Base-by-base conservation (phyloP, 2,888 invertebrate genomes). In the Ormyrus pomaceus region DNA sequence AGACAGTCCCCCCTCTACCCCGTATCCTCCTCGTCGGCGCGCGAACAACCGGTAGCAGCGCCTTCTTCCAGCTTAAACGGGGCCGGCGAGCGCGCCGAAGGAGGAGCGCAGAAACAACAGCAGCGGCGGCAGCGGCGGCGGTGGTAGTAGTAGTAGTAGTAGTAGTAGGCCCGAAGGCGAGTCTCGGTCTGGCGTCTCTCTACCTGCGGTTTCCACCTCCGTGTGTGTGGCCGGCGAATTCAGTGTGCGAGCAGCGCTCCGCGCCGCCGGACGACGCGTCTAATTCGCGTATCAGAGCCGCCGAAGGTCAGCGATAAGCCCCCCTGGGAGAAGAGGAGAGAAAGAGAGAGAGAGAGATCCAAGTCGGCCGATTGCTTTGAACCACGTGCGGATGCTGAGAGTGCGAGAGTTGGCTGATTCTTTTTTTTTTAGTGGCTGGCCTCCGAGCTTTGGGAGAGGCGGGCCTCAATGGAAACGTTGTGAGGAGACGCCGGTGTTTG, bases 221-320 rank as follows among this genome's bases (percentile, higher is more conserved):
- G 19, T 19, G 19, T 19, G 19, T 19, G 19, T 19, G 19, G 83
- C 80, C 83, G 82, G 82, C 81, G 73, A 83, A 83, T 87, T 87
- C 89, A 89, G 90, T 90, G 86, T 86, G 88, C 88, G 88, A 87
- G 86, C 86, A 87, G 87, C 89, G 87, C 87, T 89, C 87, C 85
- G 83, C 86, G 86, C 85, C 86, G 79, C 79, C 69, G 78, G 77
- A 70, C 71, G 78, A 51, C 11, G 19, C 51, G 34, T 59, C 10
- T 50, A 13, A 56, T 55, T 19, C 48, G 11, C 8, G 51, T 2
- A 9, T 51, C 13, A n/a, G 46, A 7, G 55, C 19, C 19, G 19
- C 19, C 19, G 19, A 19, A 19, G 19, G 19, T 19, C 19, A 19
- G 19, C 19, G 19, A 19, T 19, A 19, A 19, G 19, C 19, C 19